Conservation (phyloP, 2,113 vertebrate genomes). For the Campylomormyrus tamandua region DNA sequence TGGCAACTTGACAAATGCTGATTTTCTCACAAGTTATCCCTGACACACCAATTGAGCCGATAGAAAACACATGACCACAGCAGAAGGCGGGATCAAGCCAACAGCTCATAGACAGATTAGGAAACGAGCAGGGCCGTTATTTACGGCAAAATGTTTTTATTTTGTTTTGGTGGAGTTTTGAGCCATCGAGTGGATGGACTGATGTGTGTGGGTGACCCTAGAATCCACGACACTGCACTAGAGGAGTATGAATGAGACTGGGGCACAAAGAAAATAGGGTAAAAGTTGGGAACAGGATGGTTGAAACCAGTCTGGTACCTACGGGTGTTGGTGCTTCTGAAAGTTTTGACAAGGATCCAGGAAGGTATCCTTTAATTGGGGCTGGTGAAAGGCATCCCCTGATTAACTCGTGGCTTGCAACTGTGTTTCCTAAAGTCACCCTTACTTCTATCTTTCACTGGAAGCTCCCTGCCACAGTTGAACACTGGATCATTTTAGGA, state of each 20-base stretch:
- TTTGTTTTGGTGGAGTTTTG: neutral
- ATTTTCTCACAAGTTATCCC: neutral
- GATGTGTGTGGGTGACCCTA: neutral
- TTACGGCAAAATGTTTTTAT: neutral
- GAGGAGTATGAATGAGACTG: neutral
- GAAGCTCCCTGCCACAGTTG: neutral
- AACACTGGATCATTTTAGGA: neutral
- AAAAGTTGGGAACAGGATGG: neutral
- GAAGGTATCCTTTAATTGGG: neutral
- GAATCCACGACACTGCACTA: neutral
- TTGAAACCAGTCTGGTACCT: neutral
- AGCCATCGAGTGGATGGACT: neutral
- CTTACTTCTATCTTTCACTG: neutral
- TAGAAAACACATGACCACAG: neutral
- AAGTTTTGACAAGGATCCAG: neutral
- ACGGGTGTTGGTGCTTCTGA: neutral
- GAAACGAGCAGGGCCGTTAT: neutral
- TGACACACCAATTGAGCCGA: neutral
- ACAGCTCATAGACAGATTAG: neutral
- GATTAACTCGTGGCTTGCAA: neutral
- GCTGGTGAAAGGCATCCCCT: neutral
- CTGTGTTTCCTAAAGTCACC: too few relatives aligned
- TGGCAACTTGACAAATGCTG: neutral
- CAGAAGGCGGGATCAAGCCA: neutral
- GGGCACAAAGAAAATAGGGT: neutral